Evolutionary conservation across 2,113 vertebrate genomes (phyloP), one percentile per base, ranked within the genome.

Genomic region (Theropithecus gelada): DNA sequence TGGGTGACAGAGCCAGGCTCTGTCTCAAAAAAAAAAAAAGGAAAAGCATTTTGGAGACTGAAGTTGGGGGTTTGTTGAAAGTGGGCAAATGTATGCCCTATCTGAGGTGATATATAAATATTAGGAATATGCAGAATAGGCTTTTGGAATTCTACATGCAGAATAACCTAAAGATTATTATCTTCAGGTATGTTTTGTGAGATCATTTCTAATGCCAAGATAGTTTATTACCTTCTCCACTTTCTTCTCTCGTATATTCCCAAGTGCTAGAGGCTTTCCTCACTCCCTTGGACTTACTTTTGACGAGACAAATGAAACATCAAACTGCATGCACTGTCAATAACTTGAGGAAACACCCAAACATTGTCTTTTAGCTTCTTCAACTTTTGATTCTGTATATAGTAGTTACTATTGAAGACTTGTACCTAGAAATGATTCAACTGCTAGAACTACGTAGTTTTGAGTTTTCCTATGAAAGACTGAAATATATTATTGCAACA

Each of bases 131-230:
- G 76, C 61, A 70, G 61, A 82, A 45, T 23, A 66, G 76, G 13
- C 38, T 66, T 94, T 32, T 90, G 48, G 55, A 59, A 79, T 80
- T 88, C 45, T 45, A 66, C 48, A 78, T 55, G 83, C 57, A 43
- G 12, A 64, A 64, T 64, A 40, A 89, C 55, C 68, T 82, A 78
- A 32, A 64, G 83, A 64, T 92, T 75, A 55, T 96, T 94, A 80
- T 92, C 66, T 78, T 94, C 57, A 88, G 95, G 87, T 95, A 35
- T 52, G 81, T 82, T 93, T 88, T 70, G 57, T 82, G 94, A 90
- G 73, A 70, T 92, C 14, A 3, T n/a, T 92, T 72, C 90, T 96
- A 50, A 94, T 97, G 88, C 72, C 90, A 80, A 93, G 48, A 45
- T 82, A 68, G 88, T 94, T 88, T 88, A 75, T 96, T 38, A 93